These are phyloP conservation scores for Stictocephala bisonia DNA, from an alignment of 2,888 invertebrate species.

Conservation along the genomic window DNA sequence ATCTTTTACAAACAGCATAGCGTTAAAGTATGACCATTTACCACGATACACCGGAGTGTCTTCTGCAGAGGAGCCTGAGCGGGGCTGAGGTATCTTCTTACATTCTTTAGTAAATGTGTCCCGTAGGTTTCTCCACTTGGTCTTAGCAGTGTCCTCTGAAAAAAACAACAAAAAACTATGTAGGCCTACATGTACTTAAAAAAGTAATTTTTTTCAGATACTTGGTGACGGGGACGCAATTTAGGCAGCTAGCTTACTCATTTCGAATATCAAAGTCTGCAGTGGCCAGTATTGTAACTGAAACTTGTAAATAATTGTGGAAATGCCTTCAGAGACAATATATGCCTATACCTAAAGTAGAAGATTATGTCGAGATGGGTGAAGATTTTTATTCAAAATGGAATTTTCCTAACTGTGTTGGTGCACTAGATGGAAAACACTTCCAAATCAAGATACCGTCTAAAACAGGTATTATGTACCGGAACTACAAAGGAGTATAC, in stretches of 20 bases:
- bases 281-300: no score
- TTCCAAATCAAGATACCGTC: neutral
- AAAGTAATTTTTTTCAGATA: no score
- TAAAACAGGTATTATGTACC: conserved; percentile 5
- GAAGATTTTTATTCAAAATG: no score
- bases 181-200: neutral
- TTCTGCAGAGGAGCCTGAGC: conserved; percentile 13
- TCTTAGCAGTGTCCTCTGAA: conserved; percentile 21
- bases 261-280: no score
- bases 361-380: no score
- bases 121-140: conserved; percentile 29
- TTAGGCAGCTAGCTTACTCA: no score
- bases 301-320: no score
- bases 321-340: no score
- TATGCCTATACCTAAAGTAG: no score
- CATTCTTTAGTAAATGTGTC: conserved; percentile 13
- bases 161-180: neutral
- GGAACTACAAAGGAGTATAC: neutral
- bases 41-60: conserved; percentile 4
- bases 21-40: conserved; percentile 15
- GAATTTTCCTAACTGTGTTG: no score
- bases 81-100: conserved; percentile 14
- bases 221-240: no score
- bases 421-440: no score
- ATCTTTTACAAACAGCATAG: conserved; percentile 20